Evolutionary conservation across 2,113 vertebrate genomes (phyloP), one percentile per base, ranked within the genome.

Genomic region (Petaurus breviceps): DNA sequence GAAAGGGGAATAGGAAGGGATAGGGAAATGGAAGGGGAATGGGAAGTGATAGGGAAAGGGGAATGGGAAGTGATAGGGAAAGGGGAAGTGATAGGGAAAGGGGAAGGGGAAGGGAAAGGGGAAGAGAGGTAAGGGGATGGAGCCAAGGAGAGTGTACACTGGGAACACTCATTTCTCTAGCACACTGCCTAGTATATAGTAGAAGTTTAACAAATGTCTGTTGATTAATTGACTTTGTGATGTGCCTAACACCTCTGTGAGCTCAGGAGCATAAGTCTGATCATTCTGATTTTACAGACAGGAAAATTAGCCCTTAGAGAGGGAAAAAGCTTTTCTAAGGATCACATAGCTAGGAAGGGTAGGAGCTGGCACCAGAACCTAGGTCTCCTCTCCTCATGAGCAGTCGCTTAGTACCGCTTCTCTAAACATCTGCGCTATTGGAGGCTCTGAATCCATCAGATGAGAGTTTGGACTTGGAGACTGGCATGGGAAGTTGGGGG

Each of bases 141-240:
- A 77, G 16, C 37, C 37, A 77, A 4, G 1, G 4, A 43, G 19
- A 1, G n/a, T 0, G 0, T 0, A 2, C 19, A 22, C 28, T 37
- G 12, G 12, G 5, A 12, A 12, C 28, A 5, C 7, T 22, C 14
- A 22, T 2, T 77, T 77, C 68, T 77, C 37, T n/a, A 77, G 37
- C 61, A 14, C 31, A 37, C 12, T 68, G 31, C 68, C 68, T 84
- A 11, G 37, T 6, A 7, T 84, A 23, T 2, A 43, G n/a, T 43
- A 77, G n/a, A 6, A 22, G 7, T 43, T 19, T 22, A 77, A 77
- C 43, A 77, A 77, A 77, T 19, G 37, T 16, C 16, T n/a, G 12
- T n/a, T 68, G 61, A 68, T 31, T 14, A 77, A 22, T 12, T 43
- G 68, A 43, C 68, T 77, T 43, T 16, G 37, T 43, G 37, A 43